Conservation (phyloP, 2,888 invertebrate species). For the Encarsia formosa region DNA sequence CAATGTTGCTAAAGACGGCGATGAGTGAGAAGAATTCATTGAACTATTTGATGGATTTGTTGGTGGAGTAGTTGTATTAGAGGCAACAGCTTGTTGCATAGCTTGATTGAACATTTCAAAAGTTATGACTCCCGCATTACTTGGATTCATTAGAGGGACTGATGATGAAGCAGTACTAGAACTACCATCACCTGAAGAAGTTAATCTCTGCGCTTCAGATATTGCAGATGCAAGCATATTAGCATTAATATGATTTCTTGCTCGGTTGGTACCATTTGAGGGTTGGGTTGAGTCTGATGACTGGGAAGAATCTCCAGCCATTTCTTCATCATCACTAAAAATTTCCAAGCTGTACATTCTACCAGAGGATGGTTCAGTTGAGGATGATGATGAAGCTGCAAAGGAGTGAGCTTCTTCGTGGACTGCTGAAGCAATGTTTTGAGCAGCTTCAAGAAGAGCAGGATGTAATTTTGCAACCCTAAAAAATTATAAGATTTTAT, state of each 20-base stretch:
- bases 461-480: slow-evolving; percentile 68
- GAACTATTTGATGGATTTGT: slow-evolving; percentile 17
- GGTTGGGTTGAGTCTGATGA: slow-evolving; percentile 50
- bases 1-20: no score
- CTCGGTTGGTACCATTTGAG: slow-evolving; percentile 28
- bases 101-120: slow-evolving; percentile 78
- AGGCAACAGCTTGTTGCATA: slow-evolving; percentile 65
- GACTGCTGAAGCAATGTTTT: slow-evolving; percentile 61
- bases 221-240: slow-evolving; percentile 73
- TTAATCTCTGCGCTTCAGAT: slow-evolving; percentile 54
- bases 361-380: slow-evolving; percentile 45
- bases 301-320: slow-evolving; percentile 54
- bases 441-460: slow-evolving; percentile 65
- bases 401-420: slow-evolving; percentile 49
- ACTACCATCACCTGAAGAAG: slow-evolving; percentile 6
- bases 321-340: slow-evolving; percentile 57
- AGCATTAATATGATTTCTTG: slow-evolving; percentile 54
- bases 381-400: slow-evolving; percentile 33
- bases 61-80: slow-evolving; percentile 28
- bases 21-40: slow-evolving; percentile 26
- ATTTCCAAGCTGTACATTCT: slow-evolving; percentile 56
- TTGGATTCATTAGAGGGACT: slow-evolving; percentile 34
- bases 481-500: slow-evolving; percentile 9
- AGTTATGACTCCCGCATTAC: slow-evolving; percentile 58
- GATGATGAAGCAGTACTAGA: slow-evolving; percentile 20